Conservation (phyloP, 2,888 invertebrate genomes). For the Lepidochitona cinerea region DNA sequence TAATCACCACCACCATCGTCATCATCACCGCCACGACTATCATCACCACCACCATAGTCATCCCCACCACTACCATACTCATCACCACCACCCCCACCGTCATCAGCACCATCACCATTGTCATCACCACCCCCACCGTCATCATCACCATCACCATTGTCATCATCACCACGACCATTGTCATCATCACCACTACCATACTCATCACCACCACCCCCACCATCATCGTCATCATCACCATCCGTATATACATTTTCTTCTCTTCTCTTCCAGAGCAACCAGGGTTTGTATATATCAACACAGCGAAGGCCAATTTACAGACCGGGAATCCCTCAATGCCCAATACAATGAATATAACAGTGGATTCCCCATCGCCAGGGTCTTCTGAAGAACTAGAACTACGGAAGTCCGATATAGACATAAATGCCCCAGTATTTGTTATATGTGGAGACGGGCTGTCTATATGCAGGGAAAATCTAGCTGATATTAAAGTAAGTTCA, state of each 20-base stretch:
- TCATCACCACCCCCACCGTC: too few relatives aligned
- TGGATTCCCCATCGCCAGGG: neutral
- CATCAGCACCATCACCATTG: too few relatives aligned
- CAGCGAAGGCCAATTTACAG: neutral
- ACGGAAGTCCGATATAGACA: neutral
- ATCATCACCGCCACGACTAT: neutral
- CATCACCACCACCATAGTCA: neutral
- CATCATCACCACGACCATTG: neutral
- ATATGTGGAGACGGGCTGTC: neutral
- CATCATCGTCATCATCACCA: neutral
- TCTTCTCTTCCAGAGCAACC: neutral
- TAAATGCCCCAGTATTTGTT: neutral
- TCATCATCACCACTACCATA: neutral
- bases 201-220: neutral
- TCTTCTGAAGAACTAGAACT: neutral
- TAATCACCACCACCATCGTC: neutral
- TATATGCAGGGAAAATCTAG: neutral
- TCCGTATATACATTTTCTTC: too few relatives aligned
- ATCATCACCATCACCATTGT: neutral
- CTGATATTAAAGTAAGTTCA: neutral
- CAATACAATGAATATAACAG: neutral
- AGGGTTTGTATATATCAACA: neutral
- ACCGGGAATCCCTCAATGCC: neutral
- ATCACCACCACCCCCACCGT: too few relatives aligned
- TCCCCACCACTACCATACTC: neutral